A percentile compares a stretch with the other conserved stretches of the same genome.
Conservation (phyloP, 2,888 invertebrate species). For the Rapana venosa region DNA sequence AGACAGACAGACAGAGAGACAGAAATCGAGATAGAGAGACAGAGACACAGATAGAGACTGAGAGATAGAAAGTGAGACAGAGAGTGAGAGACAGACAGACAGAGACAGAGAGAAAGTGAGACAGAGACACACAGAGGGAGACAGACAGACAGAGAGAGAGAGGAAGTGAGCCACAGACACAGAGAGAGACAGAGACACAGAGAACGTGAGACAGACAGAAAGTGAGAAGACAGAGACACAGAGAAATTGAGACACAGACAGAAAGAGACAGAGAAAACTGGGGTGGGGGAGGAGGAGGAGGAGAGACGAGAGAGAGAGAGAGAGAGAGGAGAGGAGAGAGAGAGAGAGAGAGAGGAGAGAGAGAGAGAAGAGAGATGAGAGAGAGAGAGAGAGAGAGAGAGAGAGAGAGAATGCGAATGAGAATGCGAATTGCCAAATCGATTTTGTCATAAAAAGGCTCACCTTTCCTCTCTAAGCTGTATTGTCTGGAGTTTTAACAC, state of each 20-base stretch:
- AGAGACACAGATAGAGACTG: neutral
- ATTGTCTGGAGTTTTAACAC: neutral
- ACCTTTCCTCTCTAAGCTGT: neutral
- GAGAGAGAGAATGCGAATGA: neutral
- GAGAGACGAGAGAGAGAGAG: neutral
- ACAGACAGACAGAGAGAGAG: neutral
- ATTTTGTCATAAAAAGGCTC: constrained; percentile 20
- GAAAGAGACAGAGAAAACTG: neutral
- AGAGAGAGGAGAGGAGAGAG: neutral
- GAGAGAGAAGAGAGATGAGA: neutral
- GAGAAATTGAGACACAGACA: neutral
- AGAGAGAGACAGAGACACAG: neutral
- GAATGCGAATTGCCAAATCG: neutral
- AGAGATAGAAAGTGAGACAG: neutral
- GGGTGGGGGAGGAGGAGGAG: too few relatives aligned
- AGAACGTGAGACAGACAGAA: neutral
- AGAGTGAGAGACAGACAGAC: neutral
- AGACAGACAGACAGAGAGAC: neutral
- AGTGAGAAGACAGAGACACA: neutral
- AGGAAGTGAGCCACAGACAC: neutral
- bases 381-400: neutral
- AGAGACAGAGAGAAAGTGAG: neutral
- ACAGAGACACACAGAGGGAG: too few relatives aligned
- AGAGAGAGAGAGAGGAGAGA: neutral
- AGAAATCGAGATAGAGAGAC: neutral